Evolutionary conservation across 2,888 invertebrate species (phyloP), one percentile per base, ranked within the genome.

Genomic region (Caenorhabditis virilis): DNA sequence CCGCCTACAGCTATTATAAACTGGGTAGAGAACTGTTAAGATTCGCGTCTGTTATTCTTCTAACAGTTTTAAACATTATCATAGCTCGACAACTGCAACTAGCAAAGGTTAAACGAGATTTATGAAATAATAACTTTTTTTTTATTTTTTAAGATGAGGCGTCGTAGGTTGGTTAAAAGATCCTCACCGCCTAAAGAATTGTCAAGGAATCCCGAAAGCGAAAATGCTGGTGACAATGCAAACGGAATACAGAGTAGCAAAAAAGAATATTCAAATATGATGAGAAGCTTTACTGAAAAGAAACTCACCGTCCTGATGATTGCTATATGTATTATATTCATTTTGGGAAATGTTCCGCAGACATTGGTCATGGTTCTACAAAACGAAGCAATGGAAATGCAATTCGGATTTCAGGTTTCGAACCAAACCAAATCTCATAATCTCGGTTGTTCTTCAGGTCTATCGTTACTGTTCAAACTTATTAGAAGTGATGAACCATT

Each of bases 401-500:
- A 72, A 23, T 80, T 57, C 54, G 55, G 60, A n/a, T 80, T 82
- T 47, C 81, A 82, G 63, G 82, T 76, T 55, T 11, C n/a, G 7
- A 16, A 9, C n/a, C n/a, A n/a, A n/a, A n/a, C n/a, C n/a, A n/a
- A n/a, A n/a, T n/a, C n/a, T n/a, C n/a, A n/a, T n/a, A n/a, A n/a
- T n/a, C n/a, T n/a, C n/a, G n/a, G n/a, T n/a, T n/a, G n/a, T n/a
- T 25, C 61, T 71, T 39, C 60, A 82, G 82, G 52, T 82, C 1
- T 83, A 80, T 51, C 82, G 82, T 6, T 70, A 78, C 41, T 43
- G 75, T 18, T 81, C 82, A 16, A 83, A 83, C 62, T 55, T 76
- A 25, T 39, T 77, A 22, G 83, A 83, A 66, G 79, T 83, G 11
- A 53, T 79, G 35, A 82, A 82, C 53, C 82, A 82, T 49, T 81